Evolutionary conservation across 2,888 invertebrate genomes (phyloP), one percentile per base, ranked within the genome.

Genomic region (Beris chalybata): DNA sequence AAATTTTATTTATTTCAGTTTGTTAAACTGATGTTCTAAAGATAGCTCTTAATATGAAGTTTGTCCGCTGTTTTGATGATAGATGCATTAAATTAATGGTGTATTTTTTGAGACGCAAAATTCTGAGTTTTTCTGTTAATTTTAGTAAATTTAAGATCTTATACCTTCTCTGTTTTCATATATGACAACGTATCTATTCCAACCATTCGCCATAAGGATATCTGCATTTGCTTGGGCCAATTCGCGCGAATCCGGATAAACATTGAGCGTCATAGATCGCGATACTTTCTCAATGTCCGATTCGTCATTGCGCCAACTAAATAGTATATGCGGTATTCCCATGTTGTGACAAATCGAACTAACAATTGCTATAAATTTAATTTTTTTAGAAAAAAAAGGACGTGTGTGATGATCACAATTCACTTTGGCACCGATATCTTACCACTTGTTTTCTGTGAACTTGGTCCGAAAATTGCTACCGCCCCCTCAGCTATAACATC

Each of bases 121-220:
- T 22, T 22, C 22, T 22, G n/a, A n/a, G 22, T 22, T 22, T 22
- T 22, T 22, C 22, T 22, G 22, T 22, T 22, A 38, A 38, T 38
- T 7, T 55, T 31, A 55, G 32, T 30, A 31, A 5, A 38, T 30
- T 3, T 47, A 31, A 32, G 5, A n/a, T 13, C n/a, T n/a, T n/a
- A 67, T 74, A 86, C 91, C 92, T 74, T 88, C 90, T 75, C 91
- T 89, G 74, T 89, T 88, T 81, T 95, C 93, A 77, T 93, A 94
- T 63, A 94, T 85, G 52, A 92, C 87, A 2, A 92, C 90, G 74
- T 91, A 93, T 71, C 85, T 86, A 72, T 88, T 87, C 94, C 94
- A 94, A 71, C 87, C 87, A 78, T 89, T 88, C 69, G 86, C 86
- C 71, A 86, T 85, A 4, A 94, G 85, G 52, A 93, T 79, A 76